phyloP scores from a whole-genome alignment of 2,797 vertebrate species.

The Sebastes trivittatus region DNA sequence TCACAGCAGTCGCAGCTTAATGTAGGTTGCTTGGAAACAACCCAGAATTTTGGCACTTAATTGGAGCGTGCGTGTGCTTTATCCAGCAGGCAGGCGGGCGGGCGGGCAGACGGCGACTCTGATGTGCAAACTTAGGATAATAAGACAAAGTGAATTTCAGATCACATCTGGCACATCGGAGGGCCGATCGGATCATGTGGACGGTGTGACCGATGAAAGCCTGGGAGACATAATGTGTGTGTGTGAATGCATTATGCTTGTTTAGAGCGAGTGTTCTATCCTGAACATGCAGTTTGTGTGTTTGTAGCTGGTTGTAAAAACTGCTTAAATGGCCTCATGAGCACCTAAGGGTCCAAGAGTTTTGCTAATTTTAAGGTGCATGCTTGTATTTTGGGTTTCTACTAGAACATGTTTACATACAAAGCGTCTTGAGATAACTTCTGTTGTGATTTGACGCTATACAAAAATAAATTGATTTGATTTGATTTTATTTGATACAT shows the following conservation, averaged over 20 bases:
- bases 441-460: too few species aligned
- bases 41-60: conserved; percentile 64
- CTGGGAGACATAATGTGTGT: not conserved
- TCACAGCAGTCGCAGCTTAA: conserved; percentile 51
- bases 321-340: not conserved
- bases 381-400: not conserved
- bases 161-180: conserved; percentile 42
- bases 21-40: conserved; percentile 79
- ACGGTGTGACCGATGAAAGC: conserved; percentile 5
- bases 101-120: conserved; percentile 2
- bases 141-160: conserved; percentile 60
- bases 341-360: not conserved
- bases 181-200: not conserved
- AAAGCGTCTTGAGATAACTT: too few species aligned
- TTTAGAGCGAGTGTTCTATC: not conserved
- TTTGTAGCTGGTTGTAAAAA: not conserved
- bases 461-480: too few species aligned
- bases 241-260: not conserved
- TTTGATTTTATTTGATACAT: too few species aligned
- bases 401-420: too few species aligned
- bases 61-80: conserved; percentile 35
- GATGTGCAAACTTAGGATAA: conserved; percentile 59
- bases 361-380: not conserved
- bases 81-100: conserved; percentile 24
- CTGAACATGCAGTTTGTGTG: not conserved